Conservation (phyloP, 2,113 vertebrate genomes). For the Elachura formosa region DNA sequence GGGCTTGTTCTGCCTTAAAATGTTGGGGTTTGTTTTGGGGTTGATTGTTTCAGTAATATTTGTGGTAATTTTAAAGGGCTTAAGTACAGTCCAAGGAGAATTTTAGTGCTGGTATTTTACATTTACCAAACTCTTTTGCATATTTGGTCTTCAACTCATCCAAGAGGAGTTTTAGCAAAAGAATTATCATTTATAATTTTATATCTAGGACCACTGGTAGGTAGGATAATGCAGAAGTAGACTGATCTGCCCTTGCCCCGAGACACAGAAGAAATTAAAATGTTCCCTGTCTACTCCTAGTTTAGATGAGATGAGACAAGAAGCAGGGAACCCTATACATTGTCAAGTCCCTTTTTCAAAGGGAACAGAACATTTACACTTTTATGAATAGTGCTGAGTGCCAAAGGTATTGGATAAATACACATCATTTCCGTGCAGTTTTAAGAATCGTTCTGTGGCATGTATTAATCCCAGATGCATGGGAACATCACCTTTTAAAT, state of each 20-base stretch:
- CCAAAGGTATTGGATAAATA: conserved; percentile 6
- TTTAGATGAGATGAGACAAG: not conserved
- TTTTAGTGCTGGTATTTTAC: not conserved
- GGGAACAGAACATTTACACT: not conserved
- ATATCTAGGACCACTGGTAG: not conserved
- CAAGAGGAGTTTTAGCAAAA: not conserved
- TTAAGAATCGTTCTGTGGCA: not conserved
- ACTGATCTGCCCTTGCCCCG: not conserved
- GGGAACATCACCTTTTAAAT: not conserved
- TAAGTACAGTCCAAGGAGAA: not conserved
- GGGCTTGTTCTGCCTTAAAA: conserved; percentile 39
- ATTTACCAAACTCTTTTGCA: not conserved
- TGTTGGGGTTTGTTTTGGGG: not conserved
- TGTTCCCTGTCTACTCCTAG: not conserved
- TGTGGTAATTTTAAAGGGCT: not conserved
- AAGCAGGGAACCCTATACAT: not conserved
- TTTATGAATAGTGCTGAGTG: not conserved
- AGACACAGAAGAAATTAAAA: not conserved
- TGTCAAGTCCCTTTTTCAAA: conserved; percentile 1
- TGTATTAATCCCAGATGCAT: not conserved
- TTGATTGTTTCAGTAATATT: not conserved
- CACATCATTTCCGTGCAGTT: not conserved
- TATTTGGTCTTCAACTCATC: not conserved
- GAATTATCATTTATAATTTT: not conserved
- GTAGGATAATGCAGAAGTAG: not conserved